phyloP scores from a whole-genome alignment of 2,113 vertebrate species.

The Danionella cerebrum region DNA sequence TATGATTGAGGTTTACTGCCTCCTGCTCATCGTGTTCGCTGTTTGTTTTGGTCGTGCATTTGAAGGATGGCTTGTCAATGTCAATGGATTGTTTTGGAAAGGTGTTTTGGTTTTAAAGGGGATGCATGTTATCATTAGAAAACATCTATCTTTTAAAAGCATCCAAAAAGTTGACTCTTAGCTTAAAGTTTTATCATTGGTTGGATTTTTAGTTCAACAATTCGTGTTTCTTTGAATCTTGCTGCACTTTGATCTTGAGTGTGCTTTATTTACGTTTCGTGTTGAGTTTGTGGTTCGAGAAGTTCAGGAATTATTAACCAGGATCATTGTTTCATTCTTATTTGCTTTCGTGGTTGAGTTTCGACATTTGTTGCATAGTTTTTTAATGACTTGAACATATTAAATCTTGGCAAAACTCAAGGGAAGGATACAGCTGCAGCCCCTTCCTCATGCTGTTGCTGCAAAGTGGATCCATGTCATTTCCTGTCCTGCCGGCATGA shows the following conservation, averaged over 20 bases:
- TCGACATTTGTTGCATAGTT: conserved; percentile 50
- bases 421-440: conserved; percentile 65
- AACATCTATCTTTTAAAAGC: too few relatives aligned
- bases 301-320: too few relatives aligned
- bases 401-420: conserved; percentile 56
- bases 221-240: too few relatives aligned
- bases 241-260: too few relatives aligned
- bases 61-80: background rate
- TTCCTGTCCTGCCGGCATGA: conserved; percentile 59
- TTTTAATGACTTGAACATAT: conserved; percentile 45
- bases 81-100: background rate
- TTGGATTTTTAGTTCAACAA: too few relatives aligned
- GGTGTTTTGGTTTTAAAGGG: background rate
- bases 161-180: too few relatives aligned
- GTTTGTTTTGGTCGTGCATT: background rate
- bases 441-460: conserved; percentile 54
- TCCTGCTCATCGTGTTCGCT: background rate
- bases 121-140: too few relatives aligned
- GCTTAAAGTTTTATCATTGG: too few relatives aligned
- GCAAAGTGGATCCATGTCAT: conserved; percentile 62
- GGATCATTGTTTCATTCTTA: too few relatives aligned
- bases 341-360: conserved; percentile 39
- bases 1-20: conserved; percentile 24
- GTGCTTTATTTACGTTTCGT: too few relatives aligned
- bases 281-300: too few relatives aligned